phyloP scores from a whole-genome alignment of 1,140 invertebrate genomes.

The Brachionus rubens region DNA sequence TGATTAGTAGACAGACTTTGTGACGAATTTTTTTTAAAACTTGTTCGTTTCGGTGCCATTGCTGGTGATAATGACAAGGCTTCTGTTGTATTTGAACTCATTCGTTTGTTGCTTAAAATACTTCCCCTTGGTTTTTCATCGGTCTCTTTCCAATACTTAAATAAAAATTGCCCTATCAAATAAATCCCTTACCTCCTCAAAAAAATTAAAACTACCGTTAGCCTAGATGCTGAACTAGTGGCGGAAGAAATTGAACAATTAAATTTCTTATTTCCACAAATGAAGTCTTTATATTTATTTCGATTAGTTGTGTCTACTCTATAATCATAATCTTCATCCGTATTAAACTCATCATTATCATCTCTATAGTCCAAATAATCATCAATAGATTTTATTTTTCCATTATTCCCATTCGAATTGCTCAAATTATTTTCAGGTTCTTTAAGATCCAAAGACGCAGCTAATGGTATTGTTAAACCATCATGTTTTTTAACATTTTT shows the following conservation, averaged over 20 bases:
- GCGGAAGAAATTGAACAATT: conserved; percentile 37
- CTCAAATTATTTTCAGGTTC: background rate
- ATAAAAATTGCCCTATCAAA: background rate
- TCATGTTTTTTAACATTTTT: background rate
- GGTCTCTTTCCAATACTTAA: conserved; percentile 29
- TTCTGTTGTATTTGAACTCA: background rate
- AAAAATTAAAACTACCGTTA: background rate
- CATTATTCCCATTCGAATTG: background rate
- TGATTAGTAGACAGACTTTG: conserved; percentile 10
- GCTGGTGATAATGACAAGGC: conserved; percentile 20
- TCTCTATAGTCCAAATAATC: background rate
- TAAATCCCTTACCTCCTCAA: no score
- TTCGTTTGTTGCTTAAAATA: background rate
- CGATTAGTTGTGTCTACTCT: conserved; percentile 3
- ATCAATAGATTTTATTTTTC: background rate
- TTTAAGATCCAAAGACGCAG: conserved; percentile 16
- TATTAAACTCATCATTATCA: background rate
- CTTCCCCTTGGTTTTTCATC: background rate
- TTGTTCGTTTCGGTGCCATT: conserved; percentile 2
- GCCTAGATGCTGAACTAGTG: conserved; percentile 7
- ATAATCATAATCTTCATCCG: conserved; percentile 30
- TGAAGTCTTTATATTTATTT: conserved; percentile 22
- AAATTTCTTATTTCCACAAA: conserved; percentile 7
- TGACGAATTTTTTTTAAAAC: conserved; percentile 8
- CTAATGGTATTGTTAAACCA: background rate